Percentiles rank a stretch among this genome's conserved stretches.
Evolutionary conservation across 2,888 invertebrate species (phyloP).

Genomic region (Rosalia funebris): DNA sequence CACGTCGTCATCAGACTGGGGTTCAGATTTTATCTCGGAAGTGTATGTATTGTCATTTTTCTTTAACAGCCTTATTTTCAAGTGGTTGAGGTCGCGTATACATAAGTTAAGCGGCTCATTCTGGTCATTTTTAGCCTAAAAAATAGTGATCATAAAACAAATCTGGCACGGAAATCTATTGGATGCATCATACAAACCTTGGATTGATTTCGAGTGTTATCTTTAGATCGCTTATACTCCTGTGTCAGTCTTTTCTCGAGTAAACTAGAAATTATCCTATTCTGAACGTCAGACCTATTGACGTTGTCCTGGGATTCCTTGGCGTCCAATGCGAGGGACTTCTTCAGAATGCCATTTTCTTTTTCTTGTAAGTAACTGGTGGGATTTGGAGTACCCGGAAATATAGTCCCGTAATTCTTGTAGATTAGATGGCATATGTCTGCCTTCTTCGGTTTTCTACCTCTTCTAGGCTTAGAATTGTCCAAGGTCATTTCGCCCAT

Average conservation of each 20-base stretch:
- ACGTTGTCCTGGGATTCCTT: slow-evolving; percentile 40
- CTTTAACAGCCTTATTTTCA: slow-evolving; percentile 73
- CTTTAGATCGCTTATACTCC: slow-evolving; percentile 68
- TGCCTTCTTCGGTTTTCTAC: slow-evolving; percentile 90
- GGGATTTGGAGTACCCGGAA: slow-evolving; percentile 77
- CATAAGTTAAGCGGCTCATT: slow-evolving; percentile 87
- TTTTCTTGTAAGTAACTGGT: slow-evolving; percentile 67
- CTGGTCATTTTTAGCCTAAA: slow-evolving; percentile 57
- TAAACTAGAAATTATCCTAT: slow-evolving; percentile 75
- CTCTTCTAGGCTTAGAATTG: slow-evolving; percentile 86
- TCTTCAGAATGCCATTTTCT: slow-evolving; percentile 46
- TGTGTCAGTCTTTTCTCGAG: slow-evolving; percentile 76
- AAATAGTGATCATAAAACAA: neutral
- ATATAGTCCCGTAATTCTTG: slow-evolving; percentile 89
- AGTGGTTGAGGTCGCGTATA: slow-evolving; percentile 77
- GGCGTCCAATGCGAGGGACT: slow-evolving; percentile 42
- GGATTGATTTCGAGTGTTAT: slow-evolving; percentile 25
- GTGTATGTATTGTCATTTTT: slow-evolving; percentile 71
- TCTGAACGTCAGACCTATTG: slow-evolving; percentile 73
- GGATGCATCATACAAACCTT: slow-evolving; percentile 8
- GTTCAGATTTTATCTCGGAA: slow-evolving; percentile 71
- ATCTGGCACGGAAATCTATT: neutral
- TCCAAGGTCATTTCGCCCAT: slow-evolving; percentile 94
- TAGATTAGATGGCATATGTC: slow-evolving; percentile 92
- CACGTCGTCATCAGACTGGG: slow-evolving; percentile 67